Base-by-base conservation (phyloP, 2,888 invertebrate genomes). In the Junonia oenone region DNA sequence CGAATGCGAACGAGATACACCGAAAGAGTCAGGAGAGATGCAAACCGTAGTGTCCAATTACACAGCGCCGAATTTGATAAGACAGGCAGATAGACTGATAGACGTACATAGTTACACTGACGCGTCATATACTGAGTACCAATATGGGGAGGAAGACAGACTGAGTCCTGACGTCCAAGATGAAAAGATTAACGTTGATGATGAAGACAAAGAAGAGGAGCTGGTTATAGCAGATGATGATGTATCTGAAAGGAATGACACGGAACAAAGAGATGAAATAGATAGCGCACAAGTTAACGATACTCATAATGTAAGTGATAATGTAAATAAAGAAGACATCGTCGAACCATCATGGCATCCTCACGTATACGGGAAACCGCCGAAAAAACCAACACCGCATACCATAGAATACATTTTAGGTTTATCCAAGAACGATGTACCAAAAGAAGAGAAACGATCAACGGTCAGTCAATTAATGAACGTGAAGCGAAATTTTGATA, bases 401-500 rank as follows among this genome's bases (percentile, higher is more conserved):
- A 93, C 94, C 37, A 98, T 98, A 73, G 94, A 95, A 63, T 95
- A 97, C 76, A 98, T 98, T 65, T 90, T 98, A 68, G 97, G 96
- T 11, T 46, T 93, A 59, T 58, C 73, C 22, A 76, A 63, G 43
- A 54, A 59, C 59, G 68, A 71, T 22, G 61, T n/a, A 11, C 31
- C 59, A 9, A 76, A 69, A 40, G 75, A 77, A 26, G 65, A 67
- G 6, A 69, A 65, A 51, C 47, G 56, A 35, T 63, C 66, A 4
- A 76, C 75, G 17, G 73, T 81, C 14, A 83, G 77, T 65, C 81
- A 83, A 51, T 63, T 87, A 56, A 81, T 85, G 66, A 82, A 75
- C 55, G 80, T 84, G 5, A 88, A 86, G 64, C 72, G 83, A 54
- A 78, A 73, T 65, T 80, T 81, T 47, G 83, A 83, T 33, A 51